These are phyloP conservation scores for Loxodonta africana DNA, from an alignment of 2,113 vertebrate species.

Conservation along the genomic window DNA sequence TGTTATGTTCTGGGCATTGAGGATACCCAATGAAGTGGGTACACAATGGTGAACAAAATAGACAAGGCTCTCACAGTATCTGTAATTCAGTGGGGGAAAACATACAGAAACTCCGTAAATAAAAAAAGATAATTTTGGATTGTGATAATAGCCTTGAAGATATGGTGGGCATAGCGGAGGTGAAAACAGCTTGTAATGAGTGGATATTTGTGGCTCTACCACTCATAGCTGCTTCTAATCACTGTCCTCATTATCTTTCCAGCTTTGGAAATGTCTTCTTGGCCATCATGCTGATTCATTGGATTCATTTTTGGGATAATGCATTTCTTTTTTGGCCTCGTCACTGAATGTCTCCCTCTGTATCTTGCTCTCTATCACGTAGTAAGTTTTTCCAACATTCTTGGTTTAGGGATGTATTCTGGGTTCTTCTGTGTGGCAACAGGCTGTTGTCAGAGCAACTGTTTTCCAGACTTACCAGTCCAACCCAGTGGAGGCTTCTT, in stretches of 20 bases:
- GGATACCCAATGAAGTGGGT: neutral
- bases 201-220: neutral
- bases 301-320: conserved; percentile 50
- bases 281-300: neutral
- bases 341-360: neutral
- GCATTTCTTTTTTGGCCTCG: neutral
- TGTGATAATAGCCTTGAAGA: neutral
- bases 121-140: neutral
- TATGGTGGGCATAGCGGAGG: no score
- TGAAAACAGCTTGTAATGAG: no score
- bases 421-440: conserved; percentile 78
- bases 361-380: conserved; percentile 61
- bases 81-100: neutral
- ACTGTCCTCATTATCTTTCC: neutral
- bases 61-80: neutral
- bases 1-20: neutral
- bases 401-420: conserved; percentile 78
- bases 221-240: accelerated
- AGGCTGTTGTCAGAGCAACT: conserved; percentile 83
- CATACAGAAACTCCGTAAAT: neutral
- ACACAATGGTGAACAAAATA: neutral
- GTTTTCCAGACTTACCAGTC: conserved; percentile 64
- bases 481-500: conserved; percentile 66
- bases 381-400: neutral
- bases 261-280: conserved; percentile 40